A percentile compares a stretch with the other conserved stretches of the same genome.
These are phyloP conservation scores for Lottia scabra DNA, from an alignment of 2,888 invertebrate genomes.

Conservation along the genomic window DNA sequence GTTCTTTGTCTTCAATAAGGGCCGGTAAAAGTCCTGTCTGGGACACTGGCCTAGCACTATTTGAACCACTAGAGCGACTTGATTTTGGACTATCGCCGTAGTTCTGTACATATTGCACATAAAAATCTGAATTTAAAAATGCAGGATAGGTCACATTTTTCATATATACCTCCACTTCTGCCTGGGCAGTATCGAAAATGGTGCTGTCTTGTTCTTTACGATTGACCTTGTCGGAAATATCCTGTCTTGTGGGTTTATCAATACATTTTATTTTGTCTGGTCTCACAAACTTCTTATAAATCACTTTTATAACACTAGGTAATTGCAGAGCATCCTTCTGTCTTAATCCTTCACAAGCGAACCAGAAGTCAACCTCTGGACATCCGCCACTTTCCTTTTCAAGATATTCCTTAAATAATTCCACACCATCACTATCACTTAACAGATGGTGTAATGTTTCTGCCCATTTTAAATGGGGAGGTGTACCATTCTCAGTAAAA, in stretches of 20 bases:
- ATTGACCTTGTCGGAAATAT: conserved; percentile 72
- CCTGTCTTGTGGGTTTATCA: conserved; percentile 83
- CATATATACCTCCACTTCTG: conserved; percentile 85
- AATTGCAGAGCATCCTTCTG: conserved; percentile 67
- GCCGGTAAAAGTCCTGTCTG: conserved; percentile 75
- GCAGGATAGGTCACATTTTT: conserved; percentile 90
- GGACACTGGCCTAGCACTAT: conserved; percentile 58
- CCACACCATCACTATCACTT: conserved; percentile 89
- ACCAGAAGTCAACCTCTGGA: conserved; percentile 79
- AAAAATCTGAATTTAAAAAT: conserved; percentile 92
- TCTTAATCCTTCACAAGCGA: conserved; percentile 75
- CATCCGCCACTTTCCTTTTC: conserved; percentile 64
- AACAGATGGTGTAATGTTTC: conserved; percentile 85
- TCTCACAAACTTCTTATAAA: conserved; percentile 73
- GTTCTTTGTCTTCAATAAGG: conserved; percentile 87
- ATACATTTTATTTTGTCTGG: conserved; percentile 82
- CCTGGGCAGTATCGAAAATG: conserved; percentile 88
- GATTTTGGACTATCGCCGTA: conserved; percentile 65
- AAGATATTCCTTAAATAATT: conserved; percentile 79
- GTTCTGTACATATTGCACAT: conserved; percentile 74
- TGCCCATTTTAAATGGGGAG: conserved; percentile 91
- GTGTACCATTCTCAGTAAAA: conserved; percentile 68
- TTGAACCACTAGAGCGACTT: conserved; percentile 61
- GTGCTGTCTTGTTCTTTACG: conserved; percentile 75
- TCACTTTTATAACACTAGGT: conserved; percentile 80